Base-by-base conservation (phyloP, 2,888 invertebrate species). In the Parasteatoda lunata region DNA sequence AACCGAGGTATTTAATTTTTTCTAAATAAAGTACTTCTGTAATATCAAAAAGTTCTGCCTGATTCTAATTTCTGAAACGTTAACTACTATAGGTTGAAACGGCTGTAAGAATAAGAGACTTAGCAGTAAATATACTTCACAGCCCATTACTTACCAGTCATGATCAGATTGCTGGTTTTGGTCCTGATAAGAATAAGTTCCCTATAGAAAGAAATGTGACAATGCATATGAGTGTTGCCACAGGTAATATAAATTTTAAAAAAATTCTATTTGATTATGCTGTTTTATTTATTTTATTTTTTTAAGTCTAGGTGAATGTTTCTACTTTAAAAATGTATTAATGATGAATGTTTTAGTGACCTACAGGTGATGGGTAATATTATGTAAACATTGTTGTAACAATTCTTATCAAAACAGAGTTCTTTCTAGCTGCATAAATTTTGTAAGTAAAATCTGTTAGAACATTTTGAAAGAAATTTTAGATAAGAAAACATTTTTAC, bases 151-250 rank as follows among this genome's bases (percentile, higher is more conserved):
- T 80, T 15, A 88, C 86, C 47, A 89, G 76, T 49, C 88, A 88
- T 70, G 88, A 88, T 71, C 88, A 88, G 51, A 84, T 89, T 15
- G 68, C 86, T 52, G 89, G 89, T 11, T 88, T 82, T 83, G 89
- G 89, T 5, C 71, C 77, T 11, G 79, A 88, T 7, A 80, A 85
- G 51, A 82, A 85, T 59, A 86, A 84, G 45, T 89, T 89, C 65
- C 89, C 89, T 5, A 80, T 88, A 5, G 88, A 89, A 9, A 49
- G 86, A 52, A 86, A 85, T 69, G 81, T 89, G 7, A 88, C 89
- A 9, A 80, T 90, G 13, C 88, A 83, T n/a, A 84, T 90, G 80
- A 80, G 77, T 66, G 86, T 88, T 6, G 83, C 84, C 7, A 88
- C 86, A 54, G 90, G 89, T 89, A 64, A 77, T 45, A n/a, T 59